Conservation (phyloP, 2,113 vertebrate genomes). For the Stigmatopora argus region DNA sequence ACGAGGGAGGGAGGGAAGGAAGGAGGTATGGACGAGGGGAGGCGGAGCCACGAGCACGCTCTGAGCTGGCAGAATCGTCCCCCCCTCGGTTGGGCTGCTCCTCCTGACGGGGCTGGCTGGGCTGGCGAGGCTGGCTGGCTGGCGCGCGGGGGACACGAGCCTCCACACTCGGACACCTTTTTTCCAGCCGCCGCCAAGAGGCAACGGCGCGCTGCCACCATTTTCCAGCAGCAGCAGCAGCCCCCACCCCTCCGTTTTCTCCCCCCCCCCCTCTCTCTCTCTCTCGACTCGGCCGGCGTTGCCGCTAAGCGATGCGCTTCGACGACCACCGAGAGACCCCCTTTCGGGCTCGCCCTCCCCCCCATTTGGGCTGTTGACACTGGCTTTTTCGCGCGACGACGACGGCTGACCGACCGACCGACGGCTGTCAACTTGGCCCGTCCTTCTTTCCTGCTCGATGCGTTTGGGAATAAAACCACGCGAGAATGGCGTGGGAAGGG, state of each 20-base stretch:
- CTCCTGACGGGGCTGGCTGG: constrained; percentile 69
- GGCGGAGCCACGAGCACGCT: constrained; percentile 75
- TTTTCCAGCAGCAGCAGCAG: constrained; percentile 52
- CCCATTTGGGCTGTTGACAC: neutral
- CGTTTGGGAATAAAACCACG: constrained; percentile 32
- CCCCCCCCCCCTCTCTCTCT: constrained; percentile 17
- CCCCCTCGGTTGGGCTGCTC: constrained; percentile 53
- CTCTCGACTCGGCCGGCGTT: constrained; percentile 63
- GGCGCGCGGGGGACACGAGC: constrained; percentile 61
- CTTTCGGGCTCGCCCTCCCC: no score
- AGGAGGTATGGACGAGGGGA: constrained; percentile 60
- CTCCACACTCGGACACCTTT: constrained; percentile 52
- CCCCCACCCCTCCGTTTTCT: constrained; percentile 15
- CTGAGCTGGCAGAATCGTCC: constrained; percentile 70
- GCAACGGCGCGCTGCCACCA: constrained; percentile 29
- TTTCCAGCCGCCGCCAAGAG: constrained; percentile 22
- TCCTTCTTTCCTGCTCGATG: constrained; percentile 11
- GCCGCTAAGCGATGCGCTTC: constrained; percentile 65
- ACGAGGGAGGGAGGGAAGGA: no score
- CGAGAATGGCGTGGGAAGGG: constrained; percentile 63
- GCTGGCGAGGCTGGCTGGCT: constrained; percentile 63
- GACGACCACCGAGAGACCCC: constrained; percentile 3
- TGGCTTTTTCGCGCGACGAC: no score
- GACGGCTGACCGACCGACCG: neutral
- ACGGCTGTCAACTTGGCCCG: neutral